Evolutionary conservation across 2,888 invertebrate species (phyloP).

Genomic region (Sipunculus nudus): DNA sequence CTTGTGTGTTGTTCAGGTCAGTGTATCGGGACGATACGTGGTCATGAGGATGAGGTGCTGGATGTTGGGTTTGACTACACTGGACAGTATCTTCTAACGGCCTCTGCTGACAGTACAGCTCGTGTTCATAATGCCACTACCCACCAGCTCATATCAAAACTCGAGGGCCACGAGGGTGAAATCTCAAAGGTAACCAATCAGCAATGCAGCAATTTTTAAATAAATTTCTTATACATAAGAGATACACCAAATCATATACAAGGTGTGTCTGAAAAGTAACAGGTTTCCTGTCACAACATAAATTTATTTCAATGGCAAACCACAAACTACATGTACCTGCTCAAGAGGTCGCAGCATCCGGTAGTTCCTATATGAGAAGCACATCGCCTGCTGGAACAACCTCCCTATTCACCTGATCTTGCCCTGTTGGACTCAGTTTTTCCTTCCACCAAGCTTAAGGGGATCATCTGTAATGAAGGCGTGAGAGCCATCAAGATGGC

Average conservation of each 20-base stretch:
- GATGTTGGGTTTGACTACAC: constrained; percentile 82
- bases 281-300: too few species aligned
- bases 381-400: too few species aligned
- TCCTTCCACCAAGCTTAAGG: too few species aligned
- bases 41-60: constrained; percentile 71
- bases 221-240: not conserved
- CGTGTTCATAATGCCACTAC: constrained; percentile 74
- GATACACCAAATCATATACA: not conserved
- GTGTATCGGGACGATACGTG: constrained; percentile 61
- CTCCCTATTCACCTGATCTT: too few species aligned
- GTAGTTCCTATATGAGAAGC: too few species aligned
- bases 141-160: constrained; percentile 65
- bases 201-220: not conserved
- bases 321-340: too few species aligned
- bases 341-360: too few species aligned
- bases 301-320: too few species aligned
- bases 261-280: not conserved
- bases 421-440: too few species aligned
- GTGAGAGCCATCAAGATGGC: too few species aligned
- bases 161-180: constrained; percentile 67
- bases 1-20: too few species aligned
- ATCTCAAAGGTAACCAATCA: constrained; percentile 62
- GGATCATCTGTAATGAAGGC: too few species aligned
- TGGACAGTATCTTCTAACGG: constrained; percentile 78
- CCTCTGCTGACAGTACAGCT: constrained; percentile 80